These are phyloP conservation scores for Megalopta genalis DNA, from an alignment of 1,140 invertebrate species.

Conservation along the genomic window DNA sequence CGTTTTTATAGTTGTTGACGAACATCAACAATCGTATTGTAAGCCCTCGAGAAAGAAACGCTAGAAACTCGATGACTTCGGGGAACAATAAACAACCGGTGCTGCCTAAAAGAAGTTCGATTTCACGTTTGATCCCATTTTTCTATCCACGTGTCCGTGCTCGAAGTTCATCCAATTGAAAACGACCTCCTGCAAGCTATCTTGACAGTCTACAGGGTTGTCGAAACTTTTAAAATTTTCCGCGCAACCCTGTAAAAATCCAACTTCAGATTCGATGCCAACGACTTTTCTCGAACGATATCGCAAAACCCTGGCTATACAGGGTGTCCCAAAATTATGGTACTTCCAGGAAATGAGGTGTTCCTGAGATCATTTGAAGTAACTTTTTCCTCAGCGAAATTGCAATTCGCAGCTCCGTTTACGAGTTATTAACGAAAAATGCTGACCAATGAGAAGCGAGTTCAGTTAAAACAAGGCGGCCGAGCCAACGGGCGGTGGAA, in stretches of 20 bases:
- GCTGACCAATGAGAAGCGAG: too few species aligned
- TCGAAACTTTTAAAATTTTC: background rate
- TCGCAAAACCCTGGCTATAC: too few species aligned
- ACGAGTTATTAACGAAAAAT: too few species aligned
- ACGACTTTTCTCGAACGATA: background rate
- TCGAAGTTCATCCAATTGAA: constrained; percentile 12
- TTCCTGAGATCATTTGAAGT: too few species aligned
- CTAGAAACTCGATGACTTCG: background rate
- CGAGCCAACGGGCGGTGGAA: too few species aligned
- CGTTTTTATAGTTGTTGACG: too few species aligned
- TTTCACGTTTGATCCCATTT: background rate
- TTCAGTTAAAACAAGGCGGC: too few species aligned
- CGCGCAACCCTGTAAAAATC: background rate
- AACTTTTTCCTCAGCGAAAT: too few species aligned
- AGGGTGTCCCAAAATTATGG: too few species aligned
- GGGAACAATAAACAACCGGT: background rate
- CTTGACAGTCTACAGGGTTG: background rate
- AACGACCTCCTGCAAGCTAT: constrained; percentile 10
- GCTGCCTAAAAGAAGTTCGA: background rate
- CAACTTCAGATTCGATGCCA: background rate
- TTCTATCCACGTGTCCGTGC: background rate
- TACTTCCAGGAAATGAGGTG: too few species aligned
- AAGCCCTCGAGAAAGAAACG: background rate
- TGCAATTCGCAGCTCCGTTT: too few species aligned
- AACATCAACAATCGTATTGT: too few species aligned